Conservation (phyloP, 2,797 vertebrate species). For the Eulemur albifrons region DNA sequence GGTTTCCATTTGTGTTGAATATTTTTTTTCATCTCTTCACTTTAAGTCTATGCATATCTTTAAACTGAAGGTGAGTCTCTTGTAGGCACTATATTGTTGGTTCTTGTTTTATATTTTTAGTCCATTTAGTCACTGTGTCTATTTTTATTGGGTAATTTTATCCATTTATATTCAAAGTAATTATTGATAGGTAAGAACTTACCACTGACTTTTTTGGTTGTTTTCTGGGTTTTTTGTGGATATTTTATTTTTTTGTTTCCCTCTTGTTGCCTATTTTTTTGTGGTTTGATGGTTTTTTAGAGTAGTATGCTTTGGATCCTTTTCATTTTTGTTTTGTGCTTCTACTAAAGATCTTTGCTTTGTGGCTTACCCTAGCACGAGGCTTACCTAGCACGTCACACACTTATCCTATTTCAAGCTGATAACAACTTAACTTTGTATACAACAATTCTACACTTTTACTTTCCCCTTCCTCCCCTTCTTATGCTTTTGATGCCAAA, state of each 20-base stretch:
- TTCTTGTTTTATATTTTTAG: neutral
- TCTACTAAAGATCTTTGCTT: neutral
- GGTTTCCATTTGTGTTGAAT: neutral
- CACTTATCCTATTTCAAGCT: neutral
- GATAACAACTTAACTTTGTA: neutral
- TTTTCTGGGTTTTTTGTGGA: neutral
- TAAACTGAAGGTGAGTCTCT: neutral
- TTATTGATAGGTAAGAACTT: neutral
- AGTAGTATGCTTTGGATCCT: neutral
- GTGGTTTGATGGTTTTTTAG: neutral
- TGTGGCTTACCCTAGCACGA: neutral
- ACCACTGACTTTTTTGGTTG: neutral
- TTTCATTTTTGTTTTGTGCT: neutral
- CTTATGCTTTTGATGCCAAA: neutral
- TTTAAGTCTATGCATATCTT: neutral
- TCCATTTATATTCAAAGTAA: neutral
- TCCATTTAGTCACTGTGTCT: neutral
- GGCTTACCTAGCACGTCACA: neutral
- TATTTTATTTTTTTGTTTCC: neutral
- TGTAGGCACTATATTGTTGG: neutral
- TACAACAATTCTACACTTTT: neutral
- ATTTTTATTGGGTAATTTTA: neutral
- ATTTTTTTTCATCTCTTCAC: neutral
- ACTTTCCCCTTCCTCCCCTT: neutral
- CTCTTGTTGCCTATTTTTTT: neutral